A percentile compares a stretch with the other conserved stretches of the same genome.
Evolutionary conservation across 1,140 invertebrate genomes (phyloP).

Genomic region (Diorhabda sublineata): DNA sequence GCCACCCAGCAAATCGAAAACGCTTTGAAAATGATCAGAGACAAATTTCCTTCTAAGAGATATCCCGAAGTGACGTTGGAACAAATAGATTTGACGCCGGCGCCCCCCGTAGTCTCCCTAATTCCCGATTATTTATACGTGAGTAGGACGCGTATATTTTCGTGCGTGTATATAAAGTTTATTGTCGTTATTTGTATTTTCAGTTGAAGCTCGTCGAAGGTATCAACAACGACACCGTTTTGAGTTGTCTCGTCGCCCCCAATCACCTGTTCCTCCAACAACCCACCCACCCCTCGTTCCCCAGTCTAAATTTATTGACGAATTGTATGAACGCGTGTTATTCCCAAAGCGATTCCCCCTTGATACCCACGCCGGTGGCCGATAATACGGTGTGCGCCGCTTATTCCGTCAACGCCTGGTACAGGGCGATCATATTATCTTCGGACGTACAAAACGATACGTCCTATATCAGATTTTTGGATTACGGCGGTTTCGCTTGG

Average conservation of each 20-base stretch:
- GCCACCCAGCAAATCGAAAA: constrained; percentile 68
- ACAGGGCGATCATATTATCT: constrained; percentile 77
- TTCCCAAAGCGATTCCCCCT: constrained; percentile 58
- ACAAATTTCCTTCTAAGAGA: constrained; percentile 74
- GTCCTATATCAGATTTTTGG: constrained; percentile 84
- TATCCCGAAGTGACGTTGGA: constrained; percentile 77
- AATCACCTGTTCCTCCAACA: constrained; percentile 90
- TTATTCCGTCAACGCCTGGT: constrained; percentile 79
- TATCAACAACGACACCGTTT: constrained; percentile 87
- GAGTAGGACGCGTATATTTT: constrained; percentile 40
- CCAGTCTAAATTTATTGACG: constrained; percentile 72
- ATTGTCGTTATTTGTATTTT: constrained; percentile 30
- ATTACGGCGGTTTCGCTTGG: constrained; percentile 87
- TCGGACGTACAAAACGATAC: constrained; percentile 62
- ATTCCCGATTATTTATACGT: constrained; percentile 63
- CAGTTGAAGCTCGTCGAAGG: constrained; percentile 82
- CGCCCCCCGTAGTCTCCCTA: constrained; percentile 53
- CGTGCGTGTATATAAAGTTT: not conserved
- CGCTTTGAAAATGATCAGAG: constrained; percentile 76
- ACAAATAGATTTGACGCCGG: constrained; percentile 63
- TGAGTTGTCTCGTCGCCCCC: constrained; percentile 78
- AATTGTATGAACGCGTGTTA: constrained; percentile 68
- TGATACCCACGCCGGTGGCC: constrained; percentile 54
- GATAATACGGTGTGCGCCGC: constrained; percentile 65
- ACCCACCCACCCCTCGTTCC: constrained; percentile 87